Evolutionary conservation across 2,797 vertebrate genomes (phyloP), one percentile per base, ranked within the genome.

Genomic region (Premnoplex brunnescens): DNA sequence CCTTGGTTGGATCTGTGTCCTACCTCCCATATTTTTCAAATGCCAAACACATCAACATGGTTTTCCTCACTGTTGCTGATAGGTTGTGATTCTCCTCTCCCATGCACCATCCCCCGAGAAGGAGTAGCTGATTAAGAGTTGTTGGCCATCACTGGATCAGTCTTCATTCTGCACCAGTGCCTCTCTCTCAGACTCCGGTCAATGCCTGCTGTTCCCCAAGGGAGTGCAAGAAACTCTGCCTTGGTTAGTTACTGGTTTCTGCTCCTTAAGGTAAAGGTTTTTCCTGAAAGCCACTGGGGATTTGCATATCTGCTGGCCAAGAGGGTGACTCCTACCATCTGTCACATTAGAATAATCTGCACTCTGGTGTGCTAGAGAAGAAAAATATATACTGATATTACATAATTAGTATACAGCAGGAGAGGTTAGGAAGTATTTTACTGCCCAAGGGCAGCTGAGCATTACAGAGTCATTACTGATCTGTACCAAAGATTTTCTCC

Each of bases 381-480:
- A 79, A 95, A 94, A 92, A 75, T 52, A 58, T 18, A 15, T 20
- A 36, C 13, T 68, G 46, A 15, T 44, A n/a, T 64, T 66, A 56
- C 2, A 16, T 48, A 67, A 62, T 77, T 80, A 78, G 27, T 60
- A 37, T 39, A 43, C 0, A 21, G 49, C 39, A 89, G 76, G 22
- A 86, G 54, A 78, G 86, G 54, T 48, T 74, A 66, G 60, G n/a
- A 88, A 72, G 71, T 85, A 22, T 77, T 96, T 86, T 89, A 81
- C 59, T 75, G 59, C 62, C 46, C 22, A 73, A 54, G 34, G 66
- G 66, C 59, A 83, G 55, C 54, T 87, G 78, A 89, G 55, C 16
- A 24, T 81, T 89, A 62, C 58, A 28, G 37, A 63, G 43, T 83
- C 52, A 46, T 76, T 82, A 78, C 37, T 37, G 56, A 76, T 26